Conservation (phyloP, 1,140 invertebrate species). For the Calosoma granatense region DNA sequence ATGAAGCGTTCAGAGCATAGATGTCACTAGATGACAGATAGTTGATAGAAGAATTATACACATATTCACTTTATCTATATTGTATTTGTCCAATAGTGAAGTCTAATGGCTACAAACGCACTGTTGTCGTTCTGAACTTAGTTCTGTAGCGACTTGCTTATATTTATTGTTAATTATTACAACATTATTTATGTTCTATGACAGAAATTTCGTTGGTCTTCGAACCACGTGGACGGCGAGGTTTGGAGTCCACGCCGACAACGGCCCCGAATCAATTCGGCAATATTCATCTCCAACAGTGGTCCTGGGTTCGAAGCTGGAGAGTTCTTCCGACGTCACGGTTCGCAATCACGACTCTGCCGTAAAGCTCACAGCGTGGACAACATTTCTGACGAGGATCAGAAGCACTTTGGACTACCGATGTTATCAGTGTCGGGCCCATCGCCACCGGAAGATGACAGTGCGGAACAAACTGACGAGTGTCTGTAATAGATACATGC, state of each 20-base stretch:
- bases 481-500: conserved; percentile 38
- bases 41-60: no score
- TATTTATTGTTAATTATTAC: no score
- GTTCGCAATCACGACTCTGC: conserved; percentile 65
- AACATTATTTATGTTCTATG: no score
- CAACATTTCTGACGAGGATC: conserved; percentile 45
- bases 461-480: conserved; percentile 29
- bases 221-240: conserved; percentile 45
- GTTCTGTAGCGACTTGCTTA: no score
- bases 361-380: conserved; percentile 65
- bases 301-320: conserved; percentile 63
- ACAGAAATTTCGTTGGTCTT: conserved; percentile 60
- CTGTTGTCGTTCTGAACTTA: no score
- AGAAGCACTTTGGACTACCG: conserved; percentile 56
- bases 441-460: conserved; percentile 52
- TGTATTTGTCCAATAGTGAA: no score
- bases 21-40: no score
- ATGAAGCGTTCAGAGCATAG: no score
- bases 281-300: conserved; percentile 60
- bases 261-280: conserved; percentile 62
- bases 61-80: no score
- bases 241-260: conserved; percentile 33
- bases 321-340: conserved; percentile 62
- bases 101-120: no score
- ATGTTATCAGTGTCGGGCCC: conserved; percentile 66